Evolutionary conservation across 2,888 invertebrate species (phyloP), one percentile per base, ranked within the genome.

Genomic region (Pyrochroa serraticornis): DNA sequence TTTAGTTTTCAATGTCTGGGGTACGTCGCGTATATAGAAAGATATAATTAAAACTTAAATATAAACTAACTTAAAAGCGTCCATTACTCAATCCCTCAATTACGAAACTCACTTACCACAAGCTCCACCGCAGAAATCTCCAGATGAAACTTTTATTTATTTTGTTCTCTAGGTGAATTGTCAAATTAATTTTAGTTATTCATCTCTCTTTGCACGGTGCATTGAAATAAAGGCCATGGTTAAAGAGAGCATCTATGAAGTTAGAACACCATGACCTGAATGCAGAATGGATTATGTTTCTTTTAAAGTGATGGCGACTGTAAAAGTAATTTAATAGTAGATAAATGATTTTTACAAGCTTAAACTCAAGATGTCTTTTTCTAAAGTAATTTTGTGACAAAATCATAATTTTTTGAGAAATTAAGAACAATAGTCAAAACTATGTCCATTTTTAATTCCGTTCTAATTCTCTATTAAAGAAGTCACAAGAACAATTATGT

Each of bases 201-300:
- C 36, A 3, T 35, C n/a, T 35, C n/a, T n/a, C n/a, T 22, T 22
- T 22, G 5, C 22, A 22, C 5, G 3, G 5, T 6, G 36, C n/a
- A 6, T 9, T 6, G 9, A 32, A 43, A 43, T 43, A 43, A 43
- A 43, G 43, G 43, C 43, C 43, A 43, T 14, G 42, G 42, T 30
- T 30, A 14, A 7, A 39, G 1, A 6, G 1, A 7, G 7, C 6
- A 9, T 6, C 3, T n/a, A 3, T 13, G 9, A 30, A 30, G 30
- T 42, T 42, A 10, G n/a, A 43, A 39, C 22, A 32, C 43, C 43
- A 43, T 43, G 43, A 43, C 43, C 43, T 43, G 32, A 32, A 43
- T 32, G 43, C 12, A 12, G 7, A 1, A 12, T 7, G 22, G 10
- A 41, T 30, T 22, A 30, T 12, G 7, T 22, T 3, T 5, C 5